A percentile compares a stretch with the other conserved stretches of the same genome.
Evolutionary conservation across 23 tunicate species (phyloP).

Genomic region (Trididemnum clinides): DNA sequence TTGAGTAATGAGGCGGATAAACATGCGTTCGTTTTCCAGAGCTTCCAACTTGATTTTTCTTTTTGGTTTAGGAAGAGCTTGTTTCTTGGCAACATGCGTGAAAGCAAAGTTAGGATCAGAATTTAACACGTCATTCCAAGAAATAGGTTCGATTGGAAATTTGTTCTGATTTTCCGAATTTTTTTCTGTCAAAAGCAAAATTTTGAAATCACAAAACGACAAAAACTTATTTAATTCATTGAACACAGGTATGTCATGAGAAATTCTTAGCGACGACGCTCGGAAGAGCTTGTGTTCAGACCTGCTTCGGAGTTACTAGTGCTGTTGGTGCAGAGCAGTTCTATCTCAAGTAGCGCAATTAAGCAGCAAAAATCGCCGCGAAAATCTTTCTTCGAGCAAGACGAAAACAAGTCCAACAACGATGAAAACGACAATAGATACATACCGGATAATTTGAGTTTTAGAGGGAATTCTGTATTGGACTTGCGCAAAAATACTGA

Average conservation of each 20-base stretch:
- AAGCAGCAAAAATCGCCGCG: not conserved
- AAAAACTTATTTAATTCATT: not conserved
- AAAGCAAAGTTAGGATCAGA: not conserved
- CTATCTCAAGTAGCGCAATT: too few relatives aligned
- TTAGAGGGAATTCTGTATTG: constrained; percentile 29
- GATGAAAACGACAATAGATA: not conserved
- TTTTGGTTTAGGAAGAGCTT: constrained; percentile 13
- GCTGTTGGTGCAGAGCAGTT: too few relatives aligned
- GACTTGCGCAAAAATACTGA: constrained; percentile 46
- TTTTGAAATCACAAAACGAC: too few relatives aligned
- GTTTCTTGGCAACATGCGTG: not conserved
- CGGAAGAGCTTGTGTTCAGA: not conserved
- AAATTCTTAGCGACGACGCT: too few relatives aligned
- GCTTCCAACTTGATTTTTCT: constrained; percentile 29
- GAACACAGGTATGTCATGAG: too few relatives aligned
- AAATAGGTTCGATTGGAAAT: constrained; percentile 44
- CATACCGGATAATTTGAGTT: not conserved
- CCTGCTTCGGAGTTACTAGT: too few relatives aligned
- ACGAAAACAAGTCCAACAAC: not conserved
- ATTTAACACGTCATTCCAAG: constrained; percentile 47
- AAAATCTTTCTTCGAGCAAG: not conserved
- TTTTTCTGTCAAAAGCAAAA: not conserved
- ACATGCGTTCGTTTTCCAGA: constrained; percentile 36
- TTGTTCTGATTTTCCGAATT: not conserved
- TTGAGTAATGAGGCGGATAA: constrained; percentile 21